Base-by-base conservation (phyloP, 2,797 vertebrate genomes). In the Sebastes taczanowskii region DNA sequence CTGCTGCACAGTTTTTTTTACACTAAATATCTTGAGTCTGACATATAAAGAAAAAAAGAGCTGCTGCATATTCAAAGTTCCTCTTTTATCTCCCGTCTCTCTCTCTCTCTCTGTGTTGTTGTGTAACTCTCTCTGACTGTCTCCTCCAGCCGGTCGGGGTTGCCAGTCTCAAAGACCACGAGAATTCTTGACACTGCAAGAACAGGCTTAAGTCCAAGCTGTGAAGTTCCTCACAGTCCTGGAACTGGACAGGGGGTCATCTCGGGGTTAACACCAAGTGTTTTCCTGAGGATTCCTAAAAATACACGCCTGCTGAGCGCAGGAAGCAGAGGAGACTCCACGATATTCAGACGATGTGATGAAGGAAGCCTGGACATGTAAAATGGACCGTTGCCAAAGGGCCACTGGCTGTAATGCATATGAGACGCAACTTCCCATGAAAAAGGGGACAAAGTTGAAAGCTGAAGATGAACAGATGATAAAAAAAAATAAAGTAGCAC, bases 181-280 rank as follows among this genome's bases (percentile, higher is more conserved):
- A 82, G 85, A 91, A 91, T 91, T 92, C 88, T 92, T 91, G 88
- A 94, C 92, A 89, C 91, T 91, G 87, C 86, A 90, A 90, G 88
- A 95, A 92, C 90, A 91, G 92, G 92, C 93, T 93, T 92, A 84
- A 85, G 86, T 94, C 92, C 92, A 94, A 94, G 90, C 91, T 95
- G 95, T 90, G 93, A 96, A 95, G 95, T 96, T 95, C 94, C 93
- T 94, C 94, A 95, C 89, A 77, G 84, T 70, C 82, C 78, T 94
- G 95, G 92, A 92, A 93, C 81, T 89, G 79, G 89, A 89, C 92
- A 89, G 78, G 85, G 91, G 94, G 94, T 96, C 92, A 85, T 73
- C 49, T 34, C 56, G 55, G 83, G 95, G 94, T 95, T 94, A 94
- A 91, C 88, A 85, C 76, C 71, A 81, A 91, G 88, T 87, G 88